Conservation (phyloP, 2,113 vertebrate species). For the Nestor notabilis region DNA sequence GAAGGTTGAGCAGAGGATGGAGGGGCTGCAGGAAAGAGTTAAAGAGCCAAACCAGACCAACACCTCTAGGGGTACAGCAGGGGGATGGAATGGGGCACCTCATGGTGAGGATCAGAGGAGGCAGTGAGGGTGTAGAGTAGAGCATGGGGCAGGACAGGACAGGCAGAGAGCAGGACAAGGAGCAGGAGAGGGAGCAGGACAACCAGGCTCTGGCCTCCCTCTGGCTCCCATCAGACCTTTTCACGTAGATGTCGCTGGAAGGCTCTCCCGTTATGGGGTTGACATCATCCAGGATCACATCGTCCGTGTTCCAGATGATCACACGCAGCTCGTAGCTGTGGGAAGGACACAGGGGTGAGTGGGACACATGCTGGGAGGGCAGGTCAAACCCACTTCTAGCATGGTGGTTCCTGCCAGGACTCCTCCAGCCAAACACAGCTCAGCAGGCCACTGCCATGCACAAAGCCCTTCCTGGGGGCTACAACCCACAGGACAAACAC, state of each 20-base stretch:
- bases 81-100: neutral
- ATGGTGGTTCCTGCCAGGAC: neutral
- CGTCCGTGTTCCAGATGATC: conserved; percentile 93
- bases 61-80: neutral
- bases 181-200: neutral
- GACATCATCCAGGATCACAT: conserved; percentile 90
- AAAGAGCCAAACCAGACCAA: neutral
- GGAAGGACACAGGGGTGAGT: neutral
- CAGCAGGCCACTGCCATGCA: neutral
- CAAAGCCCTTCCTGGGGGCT: neutral
- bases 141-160: neutral
- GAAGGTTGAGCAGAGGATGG: neutral
- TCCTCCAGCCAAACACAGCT: neutral
- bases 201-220: neutral
- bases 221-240: conserved; percentile 77
- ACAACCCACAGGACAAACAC: neutral
- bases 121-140: neutral
- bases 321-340: conserved; percentile 90
- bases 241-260: conserved; percentile 94
- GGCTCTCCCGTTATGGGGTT: conserved; percentile 89
- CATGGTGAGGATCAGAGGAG: neutral
- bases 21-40: neutral
- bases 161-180: neutral
- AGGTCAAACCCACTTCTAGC: neutral
- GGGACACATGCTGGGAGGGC: neutral